Conservation (phyloP, 1,140 invertebrate species). For the Tetragnatha versicolor region DNA sequence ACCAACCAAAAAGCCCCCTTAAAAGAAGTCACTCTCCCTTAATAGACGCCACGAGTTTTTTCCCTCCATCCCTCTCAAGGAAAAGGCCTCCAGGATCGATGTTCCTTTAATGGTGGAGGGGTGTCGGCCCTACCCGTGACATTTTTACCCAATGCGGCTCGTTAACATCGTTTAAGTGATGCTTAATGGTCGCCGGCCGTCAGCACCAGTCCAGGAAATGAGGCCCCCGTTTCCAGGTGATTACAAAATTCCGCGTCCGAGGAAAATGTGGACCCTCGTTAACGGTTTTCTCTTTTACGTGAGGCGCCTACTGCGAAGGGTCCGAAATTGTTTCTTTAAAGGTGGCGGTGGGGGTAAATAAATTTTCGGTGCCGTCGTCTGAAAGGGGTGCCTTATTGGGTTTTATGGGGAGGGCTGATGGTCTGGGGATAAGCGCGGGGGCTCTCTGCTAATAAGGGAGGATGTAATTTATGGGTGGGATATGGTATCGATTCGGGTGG, state of each 20-base stretch:
- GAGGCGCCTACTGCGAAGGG: not conserved
- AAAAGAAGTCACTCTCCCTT: too few relatives aligned
- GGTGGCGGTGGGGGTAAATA: not conserved
- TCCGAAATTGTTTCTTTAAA: not conserved
- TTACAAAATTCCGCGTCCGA: conserved; percentile 53
- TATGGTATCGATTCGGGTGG: too few relatives aligned
- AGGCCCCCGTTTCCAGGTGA: conserved; percentile 8
- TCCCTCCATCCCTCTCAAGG: not conserved
- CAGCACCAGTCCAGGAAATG: not conserved
- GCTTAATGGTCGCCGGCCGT: conserved; percentile 21
- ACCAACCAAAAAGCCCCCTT: too few relatives aligned
- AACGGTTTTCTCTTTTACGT: conserved; percentile 23
- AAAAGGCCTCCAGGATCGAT: not conserved
- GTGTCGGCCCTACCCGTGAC: not conserved
- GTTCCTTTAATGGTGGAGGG: conserved; percentile 7
- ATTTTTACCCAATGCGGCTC: conserved; percentile 33
- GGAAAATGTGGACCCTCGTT: conserved; percentile 17
- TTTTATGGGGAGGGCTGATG: not conserved
- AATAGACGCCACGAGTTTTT: not conserved
- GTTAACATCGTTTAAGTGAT: conserved; percentile 37
- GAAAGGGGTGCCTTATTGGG: not conserved
- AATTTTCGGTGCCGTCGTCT: not conserved
- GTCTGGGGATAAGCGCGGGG: too few relatives aligned
- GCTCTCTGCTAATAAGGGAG: too few relatives aligned
- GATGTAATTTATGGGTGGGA: too few relatives aligned